phyloP scores from a whole-genome alignment of 2,113 vertebrate genomes.

The Rhynchopsitta pachyrhyncha region DNA sequence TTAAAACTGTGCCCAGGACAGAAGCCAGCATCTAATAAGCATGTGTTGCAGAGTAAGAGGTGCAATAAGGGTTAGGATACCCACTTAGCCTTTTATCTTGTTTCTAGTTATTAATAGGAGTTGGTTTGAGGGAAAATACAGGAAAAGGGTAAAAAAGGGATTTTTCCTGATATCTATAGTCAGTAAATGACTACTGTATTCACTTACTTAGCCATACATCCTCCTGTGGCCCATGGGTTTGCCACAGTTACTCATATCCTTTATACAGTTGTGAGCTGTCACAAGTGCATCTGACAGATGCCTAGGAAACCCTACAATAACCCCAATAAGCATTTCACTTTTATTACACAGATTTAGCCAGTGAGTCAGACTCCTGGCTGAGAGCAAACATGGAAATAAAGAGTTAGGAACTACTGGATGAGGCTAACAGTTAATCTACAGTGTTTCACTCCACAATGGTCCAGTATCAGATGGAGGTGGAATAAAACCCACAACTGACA shows the following conservation, averaged over 20 bases:
- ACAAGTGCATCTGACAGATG: background rate
- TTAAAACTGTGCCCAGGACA: background rate
- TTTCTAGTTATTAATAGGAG: background rate
- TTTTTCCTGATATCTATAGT: background rate
- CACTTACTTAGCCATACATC: background rate
- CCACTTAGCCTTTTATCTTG: background rate
- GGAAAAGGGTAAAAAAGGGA: background rate
- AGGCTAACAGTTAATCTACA: background rate
- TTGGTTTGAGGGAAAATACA: background rate
- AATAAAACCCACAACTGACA: background rate
- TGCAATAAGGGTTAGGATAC: background rate
- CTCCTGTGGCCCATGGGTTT: background rate
- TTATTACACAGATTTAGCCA: background rate
- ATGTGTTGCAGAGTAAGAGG: background rate
- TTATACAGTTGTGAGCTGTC: background rate
- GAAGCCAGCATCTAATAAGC: background rate
- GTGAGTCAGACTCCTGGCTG: background rate
- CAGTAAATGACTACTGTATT: background rate
- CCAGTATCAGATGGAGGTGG: background rate
- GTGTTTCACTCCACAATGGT: background rate
- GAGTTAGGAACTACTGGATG: background rate
- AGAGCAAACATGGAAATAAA: background rate
- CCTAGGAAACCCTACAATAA: background rate
- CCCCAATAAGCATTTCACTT: background rate
- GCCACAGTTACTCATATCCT: background rate